These are phyloP conservation scores for Pelochelys cantorii DNA, from an alignment of 2,797 vertebrate genomes.

Conservation along the genomic window DNA sequence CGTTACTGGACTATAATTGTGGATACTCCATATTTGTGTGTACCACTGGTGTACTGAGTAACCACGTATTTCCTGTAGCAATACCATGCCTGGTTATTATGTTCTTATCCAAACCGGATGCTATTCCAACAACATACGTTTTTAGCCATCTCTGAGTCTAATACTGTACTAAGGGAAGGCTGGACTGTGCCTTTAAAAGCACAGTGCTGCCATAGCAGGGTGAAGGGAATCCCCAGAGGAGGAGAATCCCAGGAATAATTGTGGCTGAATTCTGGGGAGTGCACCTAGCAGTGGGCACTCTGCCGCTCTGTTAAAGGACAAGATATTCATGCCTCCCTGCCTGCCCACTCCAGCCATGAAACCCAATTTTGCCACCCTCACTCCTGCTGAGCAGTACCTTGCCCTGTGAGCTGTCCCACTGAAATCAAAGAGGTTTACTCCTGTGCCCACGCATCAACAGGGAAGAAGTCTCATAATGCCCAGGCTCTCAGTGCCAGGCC, in stretches of 20 bases:
- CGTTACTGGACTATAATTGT: background rate
- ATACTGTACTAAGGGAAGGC: background rate
- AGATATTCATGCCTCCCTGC: background rate
- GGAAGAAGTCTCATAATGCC: background rate
- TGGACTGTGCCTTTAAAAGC: background rate
- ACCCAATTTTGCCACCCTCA: background rate
- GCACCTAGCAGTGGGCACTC: fast-evolving
- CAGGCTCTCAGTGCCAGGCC: no score
- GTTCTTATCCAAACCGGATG: background rate
- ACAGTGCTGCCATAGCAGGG: fast-evolving
- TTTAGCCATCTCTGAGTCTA: background rate
- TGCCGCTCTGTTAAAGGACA: background rate
- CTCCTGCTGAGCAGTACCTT: background rate
- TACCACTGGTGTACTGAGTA: fast-evolving
- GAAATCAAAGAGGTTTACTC: background rate
- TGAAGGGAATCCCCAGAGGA: background rate
- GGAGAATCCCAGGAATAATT: background rate
- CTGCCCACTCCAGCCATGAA: background rate
- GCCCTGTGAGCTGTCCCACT: background rate
- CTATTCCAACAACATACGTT: background rate
- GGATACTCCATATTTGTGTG: background rate
- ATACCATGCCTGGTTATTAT: background rate
- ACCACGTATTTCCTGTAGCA: background rate
- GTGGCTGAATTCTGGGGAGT: fast-evolving
- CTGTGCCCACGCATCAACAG: background rate